Evolutionary conservation across 2,797 vertebrate species (phyloP).

Genomic region (Aratinga solstitialis): DNA sequence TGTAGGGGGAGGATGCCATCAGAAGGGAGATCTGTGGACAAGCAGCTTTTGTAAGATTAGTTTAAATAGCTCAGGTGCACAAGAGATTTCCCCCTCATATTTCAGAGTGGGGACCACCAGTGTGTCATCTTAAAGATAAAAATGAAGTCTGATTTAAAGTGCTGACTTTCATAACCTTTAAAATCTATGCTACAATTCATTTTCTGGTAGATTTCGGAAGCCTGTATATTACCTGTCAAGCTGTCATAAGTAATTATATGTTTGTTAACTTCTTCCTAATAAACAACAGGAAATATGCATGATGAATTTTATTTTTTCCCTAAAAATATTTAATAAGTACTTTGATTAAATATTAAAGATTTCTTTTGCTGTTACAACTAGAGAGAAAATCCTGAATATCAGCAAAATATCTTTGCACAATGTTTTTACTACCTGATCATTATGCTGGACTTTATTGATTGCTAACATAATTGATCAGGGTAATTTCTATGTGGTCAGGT

Average conservation of each 20-base stretch:
- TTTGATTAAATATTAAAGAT: conserved; percentile 51
- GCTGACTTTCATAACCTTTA: not conserved
- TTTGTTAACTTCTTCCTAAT: conserved; percentile 38
- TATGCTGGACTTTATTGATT: not conserved
- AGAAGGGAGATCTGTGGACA: not conserved
- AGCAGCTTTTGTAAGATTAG: not conserved
- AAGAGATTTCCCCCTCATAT: not conserved
- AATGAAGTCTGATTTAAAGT: not conserved
- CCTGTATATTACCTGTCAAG: conserved; percentile 21
- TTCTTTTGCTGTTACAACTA: not conserved
- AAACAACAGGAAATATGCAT: conserved; percentile 24
- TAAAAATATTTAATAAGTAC: not conserved
- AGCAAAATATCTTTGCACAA: not conserved
- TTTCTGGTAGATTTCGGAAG: not conserved
- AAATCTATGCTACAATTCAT: not conserved
- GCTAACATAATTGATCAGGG: not conserved
- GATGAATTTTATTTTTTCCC: not conserved
- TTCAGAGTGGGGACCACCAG: not conserved
- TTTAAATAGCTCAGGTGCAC: not conserved
- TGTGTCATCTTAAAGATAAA: not conserved
- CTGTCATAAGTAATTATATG: conserved; percentile 19
- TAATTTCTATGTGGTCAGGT: not conserved
- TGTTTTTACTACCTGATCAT: not conserved
- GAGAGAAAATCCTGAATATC: not conserved
- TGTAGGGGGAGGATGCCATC: accelerated